These are phyloP conservation scores for Catharus fuscescens DNA, from an alignment of 2,113 vertebrate genomes.

Conservation along the genomic window DNA sequence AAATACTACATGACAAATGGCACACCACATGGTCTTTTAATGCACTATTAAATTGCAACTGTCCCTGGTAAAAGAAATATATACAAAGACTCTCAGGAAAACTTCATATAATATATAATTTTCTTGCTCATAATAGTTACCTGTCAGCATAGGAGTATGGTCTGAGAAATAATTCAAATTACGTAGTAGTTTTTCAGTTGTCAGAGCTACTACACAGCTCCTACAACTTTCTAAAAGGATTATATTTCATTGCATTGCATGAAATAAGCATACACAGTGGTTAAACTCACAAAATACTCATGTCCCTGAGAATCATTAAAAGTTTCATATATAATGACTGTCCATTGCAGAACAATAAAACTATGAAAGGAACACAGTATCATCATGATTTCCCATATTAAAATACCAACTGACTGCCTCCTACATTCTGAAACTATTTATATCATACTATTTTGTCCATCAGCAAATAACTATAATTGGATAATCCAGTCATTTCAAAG, in stretches of 20 bases:
- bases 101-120: constrained; percentile 81
- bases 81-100: constrained; percentile 82
- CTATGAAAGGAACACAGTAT: not conserved
- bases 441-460: not conserved
- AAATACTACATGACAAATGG: constrained; percentile 88
- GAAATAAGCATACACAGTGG: not conserved
- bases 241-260: not conserved
- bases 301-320: not conserved
- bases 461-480: not conserved
- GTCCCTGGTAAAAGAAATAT: constrained; percentile 81
- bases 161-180: constrained; percentile 66
- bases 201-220: not conserved
- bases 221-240: not conserved
- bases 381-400: not conserved
- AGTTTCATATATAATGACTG: not conserved
- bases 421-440: not conserved
- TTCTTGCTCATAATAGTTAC: constrained; percentile 83
- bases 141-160: constrained; percentile 60
- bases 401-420: not conserved
- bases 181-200: not conserved
- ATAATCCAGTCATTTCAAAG: not conserved
- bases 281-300: not conserved
- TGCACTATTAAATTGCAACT: constrained; percentile 87
- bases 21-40: constrained; percentile 86
- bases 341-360: not conserved